Conservation (phyloP, 2,113 vertebrate species). For the Chiloscyllium plagiosum region DNA sequence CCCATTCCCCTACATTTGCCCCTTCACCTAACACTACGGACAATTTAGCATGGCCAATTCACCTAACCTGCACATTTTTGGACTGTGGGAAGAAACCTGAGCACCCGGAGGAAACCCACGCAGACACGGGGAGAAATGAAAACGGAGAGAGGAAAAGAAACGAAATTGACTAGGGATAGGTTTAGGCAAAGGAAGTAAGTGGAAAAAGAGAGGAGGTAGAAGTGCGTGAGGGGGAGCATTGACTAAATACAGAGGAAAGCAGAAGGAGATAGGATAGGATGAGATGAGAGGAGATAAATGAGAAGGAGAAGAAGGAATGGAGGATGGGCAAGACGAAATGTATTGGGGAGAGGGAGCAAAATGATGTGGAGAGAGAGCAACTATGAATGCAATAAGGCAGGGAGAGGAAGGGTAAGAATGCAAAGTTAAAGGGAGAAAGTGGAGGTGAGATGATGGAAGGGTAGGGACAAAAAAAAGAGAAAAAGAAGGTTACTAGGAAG, state of each 20-base stretch:
- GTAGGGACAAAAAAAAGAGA: too few species aligned
- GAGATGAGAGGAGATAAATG: background rate
- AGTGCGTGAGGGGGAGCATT: background rate
- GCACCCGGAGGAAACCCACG: too few species aligned
- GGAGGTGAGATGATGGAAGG: too few species aligned
- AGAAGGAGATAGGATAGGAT: background rate
- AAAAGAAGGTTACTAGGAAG: too few species aligned
- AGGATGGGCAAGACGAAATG: background rate
- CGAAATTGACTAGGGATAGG: background rate
- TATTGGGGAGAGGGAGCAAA: background rate
- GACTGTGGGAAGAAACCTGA: too few species aligned
- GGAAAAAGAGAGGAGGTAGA: background rate
- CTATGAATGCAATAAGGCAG: background rate
- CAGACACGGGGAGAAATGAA: background rate
- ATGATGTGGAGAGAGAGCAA: background rate
- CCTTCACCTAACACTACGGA: too few species aligned
- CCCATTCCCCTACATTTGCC: too few species aligned
- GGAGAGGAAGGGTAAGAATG: background rate
- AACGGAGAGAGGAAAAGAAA: background rate
- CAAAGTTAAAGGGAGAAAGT: background rate
- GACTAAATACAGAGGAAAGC: background rate
- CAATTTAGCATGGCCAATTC: too few species aligned
- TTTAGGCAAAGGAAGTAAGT: background rate
- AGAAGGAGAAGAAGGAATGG: background rate
- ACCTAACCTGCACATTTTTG: too few species aligned